These are phyloP conservation scores for Galagoides demidoff DNA, from an alignment of 2,797 vertebrate genomes.

Conservation along the genomic window DNA sequence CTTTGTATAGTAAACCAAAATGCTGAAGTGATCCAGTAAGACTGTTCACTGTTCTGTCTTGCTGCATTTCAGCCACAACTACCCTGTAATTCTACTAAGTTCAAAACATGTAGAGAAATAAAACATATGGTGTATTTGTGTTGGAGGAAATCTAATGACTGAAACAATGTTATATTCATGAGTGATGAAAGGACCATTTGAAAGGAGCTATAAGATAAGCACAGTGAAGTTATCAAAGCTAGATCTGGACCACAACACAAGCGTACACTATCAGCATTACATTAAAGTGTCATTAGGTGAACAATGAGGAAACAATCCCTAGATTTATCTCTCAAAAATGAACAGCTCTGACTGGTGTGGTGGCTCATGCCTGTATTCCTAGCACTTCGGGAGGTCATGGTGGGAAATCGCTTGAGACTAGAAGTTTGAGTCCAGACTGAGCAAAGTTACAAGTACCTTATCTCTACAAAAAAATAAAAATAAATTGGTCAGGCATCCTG, in stretches of 20 bases:
- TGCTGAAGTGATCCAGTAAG: neutral
- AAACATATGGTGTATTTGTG: neutral
- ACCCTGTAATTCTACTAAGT: neutral
- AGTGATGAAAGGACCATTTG: neutral
- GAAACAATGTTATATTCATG: neutral
- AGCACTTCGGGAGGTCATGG: neutral
- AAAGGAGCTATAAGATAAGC: neutral
- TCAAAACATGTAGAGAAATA: neutral
- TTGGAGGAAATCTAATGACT: conserved; percentile 14
- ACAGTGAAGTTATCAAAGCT: neutral
- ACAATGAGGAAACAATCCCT: neutral
- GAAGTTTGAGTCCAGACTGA: neutral
- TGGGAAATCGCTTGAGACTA: neutral
- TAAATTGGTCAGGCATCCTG: neutral
- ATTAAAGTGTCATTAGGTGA: neutral
- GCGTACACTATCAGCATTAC: neutral
- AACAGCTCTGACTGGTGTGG: neutral
- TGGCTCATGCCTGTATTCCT: neutral
- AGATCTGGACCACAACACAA: neutral
- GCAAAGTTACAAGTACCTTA: neutral
- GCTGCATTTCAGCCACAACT: neutral
- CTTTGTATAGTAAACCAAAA: neutral
- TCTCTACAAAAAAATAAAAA: neutral
- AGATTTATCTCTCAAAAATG: neutral
- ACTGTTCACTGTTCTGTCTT: neutral